Evolutionary conservation across 2,113 vertebrate species (phyloP).

Genomic region (Pteronura brasiliensis): DNA sequence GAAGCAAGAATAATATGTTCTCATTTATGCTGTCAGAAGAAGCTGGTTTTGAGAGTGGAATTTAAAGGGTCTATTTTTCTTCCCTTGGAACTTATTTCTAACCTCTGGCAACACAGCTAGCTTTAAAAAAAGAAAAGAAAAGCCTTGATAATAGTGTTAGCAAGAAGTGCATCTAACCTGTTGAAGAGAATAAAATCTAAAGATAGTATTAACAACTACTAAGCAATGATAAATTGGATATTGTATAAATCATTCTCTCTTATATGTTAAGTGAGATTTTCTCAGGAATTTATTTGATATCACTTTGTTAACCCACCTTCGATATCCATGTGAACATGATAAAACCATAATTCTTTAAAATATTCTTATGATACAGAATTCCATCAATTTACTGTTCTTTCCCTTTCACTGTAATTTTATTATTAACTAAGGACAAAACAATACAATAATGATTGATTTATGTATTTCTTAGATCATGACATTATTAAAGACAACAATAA

Average conservation of each 20-base stretch:
- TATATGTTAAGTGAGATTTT: constrained; percentile 21
- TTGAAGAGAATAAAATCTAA: constrained; percentile 48
- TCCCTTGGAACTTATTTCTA: constrained; percentile 29
- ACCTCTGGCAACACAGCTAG: neutral
- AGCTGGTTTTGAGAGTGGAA: neutral
- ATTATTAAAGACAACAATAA: neutral
- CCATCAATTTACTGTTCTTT: neutral
- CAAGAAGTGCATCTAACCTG: neutral
- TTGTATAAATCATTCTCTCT: constrained; percentile 35
- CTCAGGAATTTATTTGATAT: constrained; percentile 21
- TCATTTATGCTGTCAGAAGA: constrained; percentile 20
- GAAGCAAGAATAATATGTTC: neutral
- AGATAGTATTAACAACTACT: constrained; percentile 39
- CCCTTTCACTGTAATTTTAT: neutral
- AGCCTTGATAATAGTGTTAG: constrained; percentile 30
- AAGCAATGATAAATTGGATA: neutral
- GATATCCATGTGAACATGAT: neutral
- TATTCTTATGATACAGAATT: neutral
- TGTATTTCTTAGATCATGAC: neutral
- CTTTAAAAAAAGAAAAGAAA: neutral
- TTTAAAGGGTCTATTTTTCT: constrained; percentile 37
- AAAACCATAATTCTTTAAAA: constrained; percentile 12
- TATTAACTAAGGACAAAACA: neutral
- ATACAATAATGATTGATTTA: neutral
- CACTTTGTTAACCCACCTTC: constrained; percentile 17